Base-by-base conservation (phyloP, 2,797 vertebrate species). In the Anas bahamensis region DNA sequence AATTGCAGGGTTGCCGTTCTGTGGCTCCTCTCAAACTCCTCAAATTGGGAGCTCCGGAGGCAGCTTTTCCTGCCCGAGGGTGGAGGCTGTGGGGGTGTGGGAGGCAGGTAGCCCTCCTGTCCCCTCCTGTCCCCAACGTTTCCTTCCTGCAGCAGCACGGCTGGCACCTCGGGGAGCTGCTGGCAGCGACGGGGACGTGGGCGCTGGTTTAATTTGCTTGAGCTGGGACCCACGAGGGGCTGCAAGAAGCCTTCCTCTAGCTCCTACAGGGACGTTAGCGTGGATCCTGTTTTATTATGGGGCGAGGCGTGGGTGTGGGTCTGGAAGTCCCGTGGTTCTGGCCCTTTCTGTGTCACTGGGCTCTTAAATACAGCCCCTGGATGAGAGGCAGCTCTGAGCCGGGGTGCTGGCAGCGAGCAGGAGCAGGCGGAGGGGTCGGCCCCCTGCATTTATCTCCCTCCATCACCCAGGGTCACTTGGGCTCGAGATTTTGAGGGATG, bases 131-230 rank as follows among this genome's bases (percentile, higher is more conserved):
- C 39, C 53, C 41, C 44, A 7, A 6, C 6, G 44, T 5, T 66
- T 13, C 37, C 73, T 23, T 15, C 11, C 87, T 2, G 35, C n/a
- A 17, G 52, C n/a, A 39, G 23, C 1, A 21, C 1, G 1, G 7
- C 26, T 8, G 78, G 23, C 70, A 4, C 77, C 73, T 9, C 3
- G 0, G 55, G 55, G 41, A 56, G 68, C 77, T 14, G 56, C 61
- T 2, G 13, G 0, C 0, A 3, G 74, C 2, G 59, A 1, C 68
- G 3, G 0, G 39, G 57, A 6, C 1, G 1, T 6, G 0, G 10
- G 50, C 16, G 8, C 31, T 37, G 41, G 33, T 14, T 65, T 7
- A 1, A 6, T 2, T 31, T 0, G 17, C 21, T 4, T 0, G 17
- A 53, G 64, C 63, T 6, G 42, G 35, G 53, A 17, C 17, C 79